Percentiles rank a stretch among this genome's conserved stretches.
phyloP scores from a whole-genome alignment of 2,888 invertebrate species.

The Girardia tigrina region DNA sequence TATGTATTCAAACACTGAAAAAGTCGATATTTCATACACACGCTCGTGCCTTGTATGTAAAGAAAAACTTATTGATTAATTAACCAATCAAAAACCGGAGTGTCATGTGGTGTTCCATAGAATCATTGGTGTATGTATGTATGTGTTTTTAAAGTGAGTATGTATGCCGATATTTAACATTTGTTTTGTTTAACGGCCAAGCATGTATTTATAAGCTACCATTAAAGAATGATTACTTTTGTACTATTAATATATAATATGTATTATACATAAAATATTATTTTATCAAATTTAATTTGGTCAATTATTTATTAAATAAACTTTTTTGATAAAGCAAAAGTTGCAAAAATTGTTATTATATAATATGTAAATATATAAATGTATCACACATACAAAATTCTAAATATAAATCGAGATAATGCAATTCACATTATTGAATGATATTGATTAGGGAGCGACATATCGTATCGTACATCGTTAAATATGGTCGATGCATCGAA shows the following conservation, averaged over 20 bases:
- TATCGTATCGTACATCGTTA: too few relatives aligned
- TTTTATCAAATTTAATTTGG: background rate
- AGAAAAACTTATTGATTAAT: constrained; percentile 8
- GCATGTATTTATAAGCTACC: constrained; percentile 13
- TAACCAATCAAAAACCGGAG: background rate
- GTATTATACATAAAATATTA: too few relatives aligned
- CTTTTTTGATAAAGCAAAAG: too few relatives aligned
- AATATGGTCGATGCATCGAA: too few relatives aligned
- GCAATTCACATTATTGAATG: too few relatives aligned
- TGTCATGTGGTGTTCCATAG: background rate
- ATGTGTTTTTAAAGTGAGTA: too few relatives aligned
- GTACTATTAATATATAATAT: background rate
- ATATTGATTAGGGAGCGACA: too few relatives aligned
- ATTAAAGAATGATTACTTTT: constrained; percentile 14
- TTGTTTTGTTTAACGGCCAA: constrained; percentile 17
- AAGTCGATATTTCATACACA: constrained; percentile 5
- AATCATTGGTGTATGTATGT: background rate
- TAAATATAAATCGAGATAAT: too few relatives aligned
- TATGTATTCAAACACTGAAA: background rate
- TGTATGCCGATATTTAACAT: background rate
- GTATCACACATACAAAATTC: too few relatives aligned
- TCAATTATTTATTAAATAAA: too few relatives aligned
- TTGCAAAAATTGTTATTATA: too few relatives aligned
- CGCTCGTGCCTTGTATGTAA: constrained; percentile 9
- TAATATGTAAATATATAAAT: too few relatives aligned